A percentile compares a stretch with the other conserved stretches of the same genome.
Evolutionary conservation across 1,140 invertebrate species (phyloP).

Genomic region (Oppia nitens): DNA sequence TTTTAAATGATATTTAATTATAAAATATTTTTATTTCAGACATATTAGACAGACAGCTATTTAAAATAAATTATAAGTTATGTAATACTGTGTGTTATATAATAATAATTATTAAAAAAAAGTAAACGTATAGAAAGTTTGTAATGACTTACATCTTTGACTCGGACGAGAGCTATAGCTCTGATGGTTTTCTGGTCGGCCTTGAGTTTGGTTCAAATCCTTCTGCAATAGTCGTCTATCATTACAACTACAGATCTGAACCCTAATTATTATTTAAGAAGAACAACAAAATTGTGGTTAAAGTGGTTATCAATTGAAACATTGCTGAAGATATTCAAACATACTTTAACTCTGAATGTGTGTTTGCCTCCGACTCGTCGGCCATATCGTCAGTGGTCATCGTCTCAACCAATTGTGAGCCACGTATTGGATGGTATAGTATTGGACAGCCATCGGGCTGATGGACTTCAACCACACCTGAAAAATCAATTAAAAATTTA

Average conservation of each 20-base stretch:
- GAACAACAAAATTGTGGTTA: too few relatives aligned
- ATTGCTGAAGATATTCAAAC: too few relatives aligned
- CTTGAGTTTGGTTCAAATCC: conserved; percentile 1
- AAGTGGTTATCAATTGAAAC: too few relatives aligned
- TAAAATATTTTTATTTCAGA: too few relatives aligned
- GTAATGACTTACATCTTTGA: conserved; percentile 10
- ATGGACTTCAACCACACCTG: conserved; percentile 21
- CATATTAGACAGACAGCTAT: too few relatives aligned
- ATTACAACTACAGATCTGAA: conserved; percentile 13
- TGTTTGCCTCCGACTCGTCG: neutral
- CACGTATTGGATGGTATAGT: conserved; percentile 15
- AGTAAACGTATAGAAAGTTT: too few relatives aligned
- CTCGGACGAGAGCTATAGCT: conserved; percentile 13
- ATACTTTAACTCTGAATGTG: conserved; percentile 17
- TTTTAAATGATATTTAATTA: too few relatives aligned
- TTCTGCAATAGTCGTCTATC: conserved; percentile 11
- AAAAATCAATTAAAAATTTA: conserved; percentile 4
- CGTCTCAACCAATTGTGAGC: neutral
- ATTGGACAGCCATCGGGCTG: conserved; percentile 16
- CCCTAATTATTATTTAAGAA: too few relatives aligned
- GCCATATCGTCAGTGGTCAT: neutral
- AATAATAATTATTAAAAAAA: too few relatives aligned
- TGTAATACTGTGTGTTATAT: too few relatives aligned
- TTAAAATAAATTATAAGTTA: too few relatives aligned
- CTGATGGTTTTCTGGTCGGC: neutral